Evolutionary conservation across 2,797 vertebrate species (phyloP), one percentile per base, ranked within the genome.

Genomic region (Rhynchonycteris naso): DNA sequence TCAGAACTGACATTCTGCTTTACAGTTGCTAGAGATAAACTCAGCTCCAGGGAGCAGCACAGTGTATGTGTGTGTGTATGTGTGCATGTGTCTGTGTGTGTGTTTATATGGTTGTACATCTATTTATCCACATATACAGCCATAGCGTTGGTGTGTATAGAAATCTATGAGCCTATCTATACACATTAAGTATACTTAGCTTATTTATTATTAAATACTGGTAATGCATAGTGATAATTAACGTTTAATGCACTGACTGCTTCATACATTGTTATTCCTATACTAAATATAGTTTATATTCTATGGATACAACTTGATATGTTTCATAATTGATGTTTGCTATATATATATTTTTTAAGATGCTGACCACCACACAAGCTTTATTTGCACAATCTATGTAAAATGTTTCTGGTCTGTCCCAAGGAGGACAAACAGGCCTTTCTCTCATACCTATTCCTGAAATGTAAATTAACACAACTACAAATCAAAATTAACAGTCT

Each of bases 381-480:
- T 97, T 96, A 96, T 90, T 90, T 69, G 22, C 33, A 88, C 52
- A 65, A 30, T 56, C 22, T 69, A 26, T 11, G 18, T 30, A 74
- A 50, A 15, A 30, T 8, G 75, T 2, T 50, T 54, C 74, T 56
- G 61, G 76, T 59, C 52, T 26, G 33, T 63, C 18, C 19, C 72
- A 21, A 5, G 35, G 5, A 69, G 24, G 86, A 19, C 52, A 85
- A 19, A 56, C 15, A 8, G 4, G 5, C 30, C 28, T 86, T 61
- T 26, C 15, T 72, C 66, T 86, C 63, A 24, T 0, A 14, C 30
- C 22, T 61, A 24, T n/a, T 47, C 30, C 28, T 78, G 18, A 88
- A 43, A 59, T 54, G 18, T 33, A 94, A 88, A 76, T 65, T 61
- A 87, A 83, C 26, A 96, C 21, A 79, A 76, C 0, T 61, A 13